A percentile compares a stretch with the other conserved stretches of the same genome.
phyloP scores from a whole-genome alignment of 2,888 invertebrate genomes.

The Brenthis hecate region DNA sequence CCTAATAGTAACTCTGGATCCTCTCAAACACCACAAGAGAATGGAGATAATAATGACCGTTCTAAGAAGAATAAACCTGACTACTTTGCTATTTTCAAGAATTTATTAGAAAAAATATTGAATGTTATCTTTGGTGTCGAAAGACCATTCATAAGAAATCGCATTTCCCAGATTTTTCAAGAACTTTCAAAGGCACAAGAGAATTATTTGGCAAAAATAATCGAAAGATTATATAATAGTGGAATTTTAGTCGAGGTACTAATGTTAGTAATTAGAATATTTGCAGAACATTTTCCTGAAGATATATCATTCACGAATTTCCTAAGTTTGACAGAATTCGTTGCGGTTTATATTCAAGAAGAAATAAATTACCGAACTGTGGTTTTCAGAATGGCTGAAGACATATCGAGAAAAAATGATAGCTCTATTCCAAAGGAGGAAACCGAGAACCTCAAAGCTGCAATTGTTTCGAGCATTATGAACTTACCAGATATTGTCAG shows the following conservation, averaged over 20 bases:
- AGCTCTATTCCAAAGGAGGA: neutral
- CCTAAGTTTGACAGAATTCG: neutral
- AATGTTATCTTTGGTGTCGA: neutral
- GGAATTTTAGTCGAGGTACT: neutral
- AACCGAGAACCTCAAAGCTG: neutral
- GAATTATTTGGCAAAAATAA: neutral
- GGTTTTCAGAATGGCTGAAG: neutral
- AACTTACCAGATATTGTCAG: conserved; percentile 1
- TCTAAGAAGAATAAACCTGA: neutral
- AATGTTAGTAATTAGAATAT: neutral
- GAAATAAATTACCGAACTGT: neutral
- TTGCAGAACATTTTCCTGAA: neutral
- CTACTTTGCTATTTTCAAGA: neutral
- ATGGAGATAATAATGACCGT: neutral
- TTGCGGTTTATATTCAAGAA: neutral
- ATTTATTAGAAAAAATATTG: neutral
- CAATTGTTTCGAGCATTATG: neutral
- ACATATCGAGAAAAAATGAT: neutral
- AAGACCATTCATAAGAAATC: neutral
- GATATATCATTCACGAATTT: conserved; percentile 7
- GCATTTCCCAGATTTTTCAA: neutral
- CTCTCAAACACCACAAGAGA: neutral
- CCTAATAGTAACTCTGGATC: neutral
- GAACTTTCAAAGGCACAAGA: neutral
- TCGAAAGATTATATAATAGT: neutral